These are phyloP conservation scores for Macrochelys suwanniensis DNA, from an alignment of 2,797 vertebrate species.

Conservation along the genomic window DNA sequence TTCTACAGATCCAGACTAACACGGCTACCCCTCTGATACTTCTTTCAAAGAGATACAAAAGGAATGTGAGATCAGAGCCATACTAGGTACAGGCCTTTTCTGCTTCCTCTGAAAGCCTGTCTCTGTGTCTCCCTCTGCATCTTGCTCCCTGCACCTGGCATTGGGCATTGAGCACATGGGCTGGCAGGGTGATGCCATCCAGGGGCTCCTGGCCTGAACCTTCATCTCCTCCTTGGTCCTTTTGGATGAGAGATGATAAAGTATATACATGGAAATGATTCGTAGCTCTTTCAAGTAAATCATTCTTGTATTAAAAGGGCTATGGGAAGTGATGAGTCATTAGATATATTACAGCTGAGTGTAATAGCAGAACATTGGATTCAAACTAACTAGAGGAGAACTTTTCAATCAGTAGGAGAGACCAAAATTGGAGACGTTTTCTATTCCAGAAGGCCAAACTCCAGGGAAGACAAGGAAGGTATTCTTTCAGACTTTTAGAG, in stretches of 20 bases:
- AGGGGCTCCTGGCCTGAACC: background rate
- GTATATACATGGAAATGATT: background rate
- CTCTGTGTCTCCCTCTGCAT: background rate
- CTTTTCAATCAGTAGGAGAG: background rate
- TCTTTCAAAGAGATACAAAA: background rate
- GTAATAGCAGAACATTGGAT: background rate
- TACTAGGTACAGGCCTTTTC: background rate
- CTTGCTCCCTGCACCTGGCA: background rate
- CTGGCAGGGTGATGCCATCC: background rate
- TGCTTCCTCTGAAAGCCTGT: background rate
- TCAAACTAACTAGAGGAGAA: background rate
- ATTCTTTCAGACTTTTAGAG: background rate
- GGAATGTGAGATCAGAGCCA: background rate
- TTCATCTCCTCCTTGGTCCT: background rate
- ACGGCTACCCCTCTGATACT: no score
- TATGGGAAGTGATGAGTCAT: background rate
- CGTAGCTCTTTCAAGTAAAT: background rate
- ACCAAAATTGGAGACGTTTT: background rate
- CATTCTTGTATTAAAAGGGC: background rate
- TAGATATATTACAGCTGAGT: background rate
- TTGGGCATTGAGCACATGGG: background rate
- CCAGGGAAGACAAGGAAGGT: background rate
- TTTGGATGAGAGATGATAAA: background rate
- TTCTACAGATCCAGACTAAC: no score
- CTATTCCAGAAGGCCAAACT: background rate